Base-by-base conservation (phyloP, 2,888 invertebrate species). In the Scaptomyza flava region DNA sequence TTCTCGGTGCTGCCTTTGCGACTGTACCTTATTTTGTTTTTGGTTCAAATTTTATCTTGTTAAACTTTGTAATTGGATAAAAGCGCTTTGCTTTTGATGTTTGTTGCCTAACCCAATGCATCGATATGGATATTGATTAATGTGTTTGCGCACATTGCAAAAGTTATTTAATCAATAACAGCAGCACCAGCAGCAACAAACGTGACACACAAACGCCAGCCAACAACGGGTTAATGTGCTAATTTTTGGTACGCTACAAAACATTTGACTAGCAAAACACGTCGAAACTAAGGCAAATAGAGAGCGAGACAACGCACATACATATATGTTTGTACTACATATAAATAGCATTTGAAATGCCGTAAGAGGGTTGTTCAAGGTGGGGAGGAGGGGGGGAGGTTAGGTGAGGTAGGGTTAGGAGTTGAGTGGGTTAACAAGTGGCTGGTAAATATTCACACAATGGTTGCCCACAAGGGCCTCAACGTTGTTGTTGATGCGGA, bases 171-270 rank as follows among this genome's bases (percentile, higher is more conserved):
- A 89, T 84, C 89, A 75, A 84, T 84, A 76, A 58, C 57, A 59
- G 31, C 53, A 73, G 70, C 59, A 41, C 33, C 59, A 51, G 38
- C 33, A 59, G 20, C 33, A 61, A 31, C 42, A 52, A 58, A 54
- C 64, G 46, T 71, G 68, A 79, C 62, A 79, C 63, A 77, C 43
- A 12, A 48, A 50, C 48, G 70, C 50, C 68, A 56, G 65, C 67
- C 62, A 62, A 62, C 80, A 77, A 79, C 71, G 87, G 82, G 84
- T 84, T 84, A 89, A 84, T 89, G 84, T 84, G 84, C 84, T 87
- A 84, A 87, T 78, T 78, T 75, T 75, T 68, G 73, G 74, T 67
- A 46, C 62, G 68, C 42, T 73, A 30, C 38, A 72, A 60, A 67
- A 42, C 53, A 68, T 58, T 78, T 66, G 81, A 65, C 51, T 46